Evolutionary conservation across 2,113 vertebrate genomes (phyloP), one percentile per base, ranked within the genome.

Genomic region (Calyptommatus sinebrachiatus): DNA sequence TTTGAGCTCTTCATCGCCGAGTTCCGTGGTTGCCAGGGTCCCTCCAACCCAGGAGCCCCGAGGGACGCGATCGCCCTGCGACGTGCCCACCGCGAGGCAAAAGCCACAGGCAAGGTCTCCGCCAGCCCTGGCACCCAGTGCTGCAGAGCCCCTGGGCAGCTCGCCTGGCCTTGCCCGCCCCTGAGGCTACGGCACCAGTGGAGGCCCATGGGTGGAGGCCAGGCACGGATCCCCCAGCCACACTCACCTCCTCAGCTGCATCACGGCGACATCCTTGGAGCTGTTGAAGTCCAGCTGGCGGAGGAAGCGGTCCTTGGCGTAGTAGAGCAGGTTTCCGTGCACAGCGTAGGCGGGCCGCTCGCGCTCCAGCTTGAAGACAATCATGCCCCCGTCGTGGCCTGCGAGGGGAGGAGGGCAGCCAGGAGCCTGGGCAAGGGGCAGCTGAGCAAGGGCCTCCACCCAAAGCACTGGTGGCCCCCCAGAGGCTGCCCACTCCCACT

Each of bases 331-430:
- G 81, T 98, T 98, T 0, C 97, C 96, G 0, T 99, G 97, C 26
- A 99, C 97, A 0, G 98, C 97, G 0, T 98, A 99, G 0, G 98
- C 98, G 0, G 98, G 98, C 0, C 98, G 94, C 90, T 99, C 98
- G 0, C 98, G 91, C 88, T 99, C 98, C 93, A 99, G 92, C 83
- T 99, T 99, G 91, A 99, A 99, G 18, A 99, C 97, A 7, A 99
- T 96, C 98, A 99, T 99, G 3, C 98, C 98, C 0, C 98, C 98
- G 10, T 99, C 98, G 0, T 99, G 98, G 35, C 97, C 98, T 99
- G 5, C 73, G 24, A 82, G 10, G 79, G 57, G 62, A 57, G 26
- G 16, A 50, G 35, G 5, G 2, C 22, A 20, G 8, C 66, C 35
- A 11, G 8, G 68, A 2, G 5, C 35, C 35, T 41, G 35, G 5